Base-by-base conservation (phyloP, 2,888 invertebrate species). In the Andricus curvator region DNA sequence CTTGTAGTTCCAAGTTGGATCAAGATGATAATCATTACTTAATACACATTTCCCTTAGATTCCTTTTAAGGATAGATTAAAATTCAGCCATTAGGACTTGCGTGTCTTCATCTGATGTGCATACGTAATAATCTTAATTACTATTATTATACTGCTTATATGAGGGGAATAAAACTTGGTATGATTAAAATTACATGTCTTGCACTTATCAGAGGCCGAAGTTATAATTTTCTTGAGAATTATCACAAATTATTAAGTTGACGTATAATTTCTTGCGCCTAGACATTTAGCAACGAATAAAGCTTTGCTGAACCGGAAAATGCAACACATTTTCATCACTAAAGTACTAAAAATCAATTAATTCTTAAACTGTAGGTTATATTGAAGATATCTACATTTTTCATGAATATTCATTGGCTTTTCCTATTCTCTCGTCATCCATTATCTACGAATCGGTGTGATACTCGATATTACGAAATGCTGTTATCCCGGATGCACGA, bases 401-500 rank as follows among this genome's bases (percentile, higher is more conserved):
- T 76, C 66, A 83, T 81, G 68, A 79, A 83, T 83, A 83, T 83
- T 83, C 80, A 83, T 51, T 51, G 6, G 29, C 17, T 20, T 51
- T 29, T 48, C 29, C 29, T 9, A 22, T 8, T 22, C 6, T 67
- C 25, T 29, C 11, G 29, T 51, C 48, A 70, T 44, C 20, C n/a
- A 70, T 70, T 70, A 48, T 70, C 29, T 48, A 51, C 4, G 25
- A 51, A 70, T 29, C 70, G 5, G 51, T 48, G 29, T 70, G 17
- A 70, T 70, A 51, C 51, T 51, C 51, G 29, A 70, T 70, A 70
- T 51, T 70, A 29, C 51, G 48, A 70, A 70, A 48, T 25, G 17
- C 51, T 44, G 44, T 70, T 70, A 51, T 70, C 70, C 70, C 48
- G 70, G 70, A 70, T 70, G 29, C 70, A 29, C 51, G 29, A 25